Evolutionary conservation across 2,113 vertebrate species (phyloP).

Genomic region (Cyphomyrus plagiostoma): DNA sequence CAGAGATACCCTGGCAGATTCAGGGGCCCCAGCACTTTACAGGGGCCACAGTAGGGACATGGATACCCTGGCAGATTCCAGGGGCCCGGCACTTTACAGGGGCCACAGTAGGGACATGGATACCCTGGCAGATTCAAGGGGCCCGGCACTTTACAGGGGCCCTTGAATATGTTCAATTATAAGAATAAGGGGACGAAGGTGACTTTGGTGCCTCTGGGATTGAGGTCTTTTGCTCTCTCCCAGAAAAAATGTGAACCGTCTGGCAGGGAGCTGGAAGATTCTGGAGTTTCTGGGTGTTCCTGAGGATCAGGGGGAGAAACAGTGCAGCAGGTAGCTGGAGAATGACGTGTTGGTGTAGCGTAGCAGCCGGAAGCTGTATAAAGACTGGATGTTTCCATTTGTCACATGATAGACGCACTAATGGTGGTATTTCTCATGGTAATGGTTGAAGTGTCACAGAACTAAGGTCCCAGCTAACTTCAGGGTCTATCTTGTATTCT

Average conservation of each 20-base stretch:
- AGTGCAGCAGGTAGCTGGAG: neutral
- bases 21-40: too few species aligned
- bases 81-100: too few species aligned
- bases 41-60: neutral
- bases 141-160: neutral
- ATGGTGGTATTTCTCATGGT: neutral
- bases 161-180: neutral
- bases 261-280: neutral
- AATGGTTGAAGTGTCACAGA: neutral
- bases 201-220: neutral
- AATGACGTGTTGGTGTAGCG: neutral
- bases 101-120: too few species aligned
- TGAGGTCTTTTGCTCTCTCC: neutral
- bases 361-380: neutral
- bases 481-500: neutral
- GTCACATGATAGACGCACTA: neutral
- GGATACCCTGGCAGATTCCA: neutral
- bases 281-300: too few species aligned
- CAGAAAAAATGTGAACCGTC: neutral
- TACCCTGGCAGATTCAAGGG: neutral
- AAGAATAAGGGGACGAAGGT: neutral
- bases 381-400: neutral
- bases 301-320: neutral
- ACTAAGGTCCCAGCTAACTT: neutral
- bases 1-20: too few species aligned